Percentiles rank a stretch among this genome's conserved stretches.
Conservation (phyloP, 2,888 invertebrate genomes). For the Metalampra italica region DNA sequence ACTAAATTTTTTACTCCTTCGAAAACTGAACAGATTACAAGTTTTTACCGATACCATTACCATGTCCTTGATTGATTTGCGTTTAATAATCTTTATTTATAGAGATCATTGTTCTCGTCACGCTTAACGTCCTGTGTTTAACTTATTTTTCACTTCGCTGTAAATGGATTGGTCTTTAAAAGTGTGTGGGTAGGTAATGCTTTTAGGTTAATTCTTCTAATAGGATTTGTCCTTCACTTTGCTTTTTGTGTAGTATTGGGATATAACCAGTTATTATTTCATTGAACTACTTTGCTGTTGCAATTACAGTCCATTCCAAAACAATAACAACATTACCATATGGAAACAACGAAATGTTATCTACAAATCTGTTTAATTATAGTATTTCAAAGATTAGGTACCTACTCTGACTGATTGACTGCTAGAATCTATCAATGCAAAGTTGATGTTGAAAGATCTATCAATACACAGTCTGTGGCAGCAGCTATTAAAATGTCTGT, state of each 20-base stretch:
- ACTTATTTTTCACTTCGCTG: neutral
- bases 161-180: neutral
- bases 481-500: too few relatives aligned
- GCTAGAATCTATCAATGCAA: too few relatives aligned
- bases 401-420: too few relatives aligned
- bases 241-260: slow-evolving; percentile 2
- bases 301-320: neutral
- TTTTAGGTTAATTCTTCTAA: slow-evolving; percentile 30
- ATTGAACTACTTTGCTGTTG: neutral
- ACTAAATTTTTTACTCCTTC: slow-evolving; percentile 4
- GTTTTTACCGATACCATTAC: slow-evolving; percentile 20
- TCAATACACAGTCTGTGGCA: too few relatives aligned
- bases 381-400: too few relatives aligned
- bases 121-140: slow-evolving; percentile 11
- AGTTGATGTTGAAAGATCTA: too few relatives aligned
- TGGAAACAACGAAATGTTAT: neutral
- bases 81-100: slow-evolving; percentile 50
- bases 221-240: slow-evolving; percentile 37
- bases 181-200: slow-evolving; percentile 17
- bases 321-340: too few relatives aligned
- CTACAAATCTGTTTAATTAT: too few relatives aligned
- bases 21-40: neutral
- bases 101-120: slow-evolving; percentile 37
- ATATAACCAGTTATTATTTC: neutral
- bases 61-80: slow-evolving; percentile 61